Percentiles rank a stretch among this genome's conserved stretches.
phyloP scores from a whole-genome alignment of 2,888 invertebrate species.

The Teleogryllus oceanicus region DNA sequence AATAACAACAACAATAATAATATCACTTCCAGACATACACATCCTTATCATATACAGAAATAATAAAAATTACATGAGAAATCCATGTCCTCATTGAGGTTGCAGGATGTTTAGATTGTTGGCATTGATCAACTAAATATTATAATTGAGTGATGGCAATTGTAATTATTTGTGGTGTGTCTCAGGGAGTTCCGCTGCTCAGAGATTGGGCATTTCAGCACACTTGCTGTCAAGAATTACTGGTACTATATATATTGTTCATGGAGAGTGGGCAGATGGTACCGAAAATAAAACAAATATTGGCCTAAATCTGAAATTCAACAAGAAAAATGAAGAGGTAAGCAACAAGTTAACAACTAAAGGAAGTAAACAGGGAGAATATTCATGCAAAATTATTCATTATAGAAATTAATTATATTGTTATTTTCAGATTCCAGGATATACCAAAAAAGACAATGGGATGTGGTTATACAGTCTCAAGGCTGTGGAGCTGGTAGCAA shows the following conservation, averaged over 20 bases:
- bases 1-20: too few species aligned
- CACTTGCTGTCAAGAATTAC: conserved; percentile 81
- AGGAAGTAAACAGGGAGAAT: too few species aligned
- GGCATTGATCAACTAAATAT: too few species aligned
- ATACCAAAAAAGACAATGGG: conserved; percentile 64
- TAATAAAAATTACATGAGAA: too few species aligned
- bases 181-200: conserved; percentile 53
- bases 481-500: conserved; percentile 64
- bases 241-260: conserved; percentile 71
- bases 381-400: background rate
- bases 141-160: too few species aligned
- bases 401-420: conserved; percentile 4
- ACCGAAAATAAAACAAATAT: conserved; percentile 64
- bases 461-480: conserved; percentile 79
- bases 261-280: conserved; percentile 51
- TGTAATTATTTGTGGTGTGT: too few species aligned
- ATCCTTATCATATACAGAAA: too few species aligned
- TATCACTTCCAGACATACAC: too few species aligned
- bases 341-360: conserved; percentile 31
- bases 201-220: conserved; percentile 61
- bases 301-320: conserved; percentile 88
- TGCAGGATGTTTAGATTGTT: too few species aligned
- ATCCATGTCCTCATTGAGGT: too few species aligned
- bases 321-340: conserved; percentile 69
- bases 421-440: conserved; percentile 65